Conservation (phyloP, 2,113 vertebrate genomes). For the Holacanthus passer region DNA sequence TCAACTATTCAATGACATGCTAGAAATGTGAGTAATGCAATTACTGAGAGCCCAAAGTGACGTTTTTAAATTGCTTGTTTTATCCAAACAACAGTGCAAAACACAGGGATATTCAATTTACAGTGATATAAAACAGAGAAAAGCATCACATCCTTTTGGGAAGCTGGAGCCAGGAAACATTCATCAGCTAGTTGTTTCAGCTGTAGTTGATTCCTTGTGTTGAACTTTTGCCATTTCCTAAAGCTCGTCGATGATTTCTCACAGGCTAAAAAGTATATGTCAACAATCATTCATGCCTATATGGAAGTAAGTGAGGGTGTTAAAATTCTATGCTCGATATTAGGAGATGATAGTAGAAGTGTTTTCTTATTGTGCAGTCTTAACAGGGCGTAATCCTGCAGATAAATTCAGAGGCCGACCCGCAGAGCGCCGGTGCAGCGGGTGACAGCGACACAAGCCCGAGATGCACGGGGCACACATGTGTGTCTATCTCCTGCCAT, state of each 20-base stretch:
- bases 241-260: background rate
- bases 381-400: conserved; percentile 18
- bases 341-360: background rate
- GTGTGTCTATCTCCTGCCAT: conserved; percentile 67
- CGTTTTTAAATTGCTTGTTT: too few species aligned
- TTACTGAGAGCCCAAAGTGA: too few species aligned
- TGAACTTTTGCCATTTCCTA: background rate
- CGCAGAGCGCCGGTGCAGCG: conserved; percentile 41
- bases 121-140: background rate
- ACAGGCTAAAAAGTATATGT: background rate
- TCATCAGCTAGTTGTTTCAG: background rate
- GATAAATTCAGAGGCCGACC: conserved; percentile 46
- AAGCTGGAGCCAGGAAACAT: background rate
- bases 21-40: too few species aligned
- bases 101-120: background rate
- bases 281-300: background rate
- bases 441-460: conserved; percentile 45
- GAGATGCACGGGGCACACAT: conserved; percentile 43
- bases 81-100: too few species aligned
- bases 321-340: background rate
- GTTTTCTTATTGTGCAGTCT: background rate
- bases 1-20: too few species aligned
- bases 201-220: background rate
- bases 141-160: background rate
- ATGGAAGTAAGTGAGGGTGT: background rate